These are phyloP conservation scores for Yponomeuta malinellus DNA, from an alignment of 2,888 invertebrate species.

Conservation along the genomic window DNA sequence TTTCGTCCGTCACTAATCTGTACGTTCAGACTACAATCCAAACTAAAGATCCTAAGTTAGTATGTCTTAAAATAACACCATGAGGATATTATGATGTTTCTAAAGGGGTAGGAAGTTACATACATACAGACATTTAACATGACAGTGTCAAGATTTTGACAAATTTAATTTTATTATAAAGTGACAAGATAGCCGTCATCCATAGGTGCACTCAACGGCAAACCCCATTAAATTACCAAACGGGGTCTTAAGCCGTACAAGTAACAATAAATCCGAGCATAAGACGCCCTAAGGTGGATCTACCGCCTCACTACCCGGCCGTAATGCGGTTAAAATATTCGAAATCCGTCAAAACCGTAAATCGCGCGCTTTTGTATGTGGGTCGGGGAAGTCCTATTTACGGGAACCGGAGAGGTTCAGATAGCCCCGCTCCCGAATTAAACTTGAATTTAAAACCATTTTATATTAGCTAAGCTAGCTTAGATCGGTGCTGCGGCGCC, in stretches of 20 bases:
- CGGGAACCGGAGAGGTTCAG: conserved; percentile 59
- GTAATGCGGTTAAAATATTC: conserved; percentile 64
- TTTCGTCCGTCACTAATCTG: too few species aligned
- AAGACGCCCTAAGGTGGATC: conserved; percentile 10
- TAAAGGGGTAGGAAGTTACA: too few species aligned
- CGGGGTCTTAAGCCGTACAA: conserved; percentile 1
- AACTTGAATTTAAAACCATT: conserved; percentile 76
- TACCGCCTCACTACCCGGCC: conserved; percentile 21
- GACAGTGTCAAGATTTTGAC: not conserved
- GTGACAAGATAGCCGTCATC: not conserved
- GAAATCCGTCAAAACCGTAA: conserved; percentile 71
- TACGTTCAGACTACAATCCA: too few species aligned
- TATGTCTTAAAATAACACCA: too few species aligned
- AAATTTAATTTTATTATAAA: too few species aligned
- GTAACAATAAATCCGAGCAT: conserved; percentile 4
- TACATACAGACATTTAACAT: too few species aligned
- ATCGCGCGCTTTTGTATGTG: conserved; percentile 66
- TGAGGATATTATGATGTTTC: too few species aligned
- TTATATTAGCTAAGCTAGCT: conserved; percentile 76
- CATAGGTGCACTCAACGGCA: not conserved
- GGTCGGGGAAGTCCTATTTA: conserved; percentile 52
- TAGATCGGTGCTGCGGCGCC: conserved; percentile 75
- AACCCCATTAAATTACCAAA: conserved; percentile 7
- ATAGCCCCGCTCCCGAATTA: conserved; percentile 63
- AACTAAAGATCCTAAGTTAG: too few species aligned